Evolutionary conservation across 2,888 invertebrate species (phyloP), one percentile per base, ranked within the genome.

Genomic region (Geophilus truncorum): DNA sequence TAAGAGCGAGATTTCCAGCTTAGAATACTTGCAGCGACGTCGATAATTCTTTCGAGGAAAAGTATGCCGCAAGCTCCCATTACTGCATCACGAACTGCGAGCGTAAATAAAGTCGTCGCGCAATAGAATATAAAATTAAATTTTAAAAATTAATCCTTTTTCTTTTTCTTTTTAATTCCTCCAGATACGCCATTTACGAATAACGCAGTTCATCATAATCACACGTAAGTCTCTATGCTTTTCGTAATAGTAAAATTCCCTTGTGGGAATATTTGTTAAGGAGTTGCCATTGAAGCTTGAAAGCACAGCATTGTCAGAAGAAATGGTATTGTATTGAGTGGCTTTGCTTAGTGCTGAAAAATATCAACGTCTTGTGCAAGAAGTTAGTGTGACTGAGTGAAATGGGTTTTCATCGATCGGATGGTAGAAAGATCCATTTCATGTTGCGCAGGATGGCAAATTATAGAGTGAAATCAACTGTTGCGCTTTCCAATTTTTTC

Each of bases 181-280:
- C n/a, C n/a, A 70, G 70, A 70, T 28, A 10, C 70, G n/a, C 70
- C 23, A 1, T 70, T 70, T 70, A 28, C 70, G 28, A 70, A 51
- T 51, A 51, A 70, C 28, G 70, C n/a, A 25, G 28, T 70, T 70
- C 70, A 70, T 70, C 70, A 70, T 25, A 70, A 70, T 70, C 70
- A 70, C n/a, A 28, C 6, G 70, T 70, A 70, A 70, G 70, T 70
- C 0, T 28, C 4, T 70, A 7, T 51, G 9, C 6, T 25, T 70
- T 70, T 70, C 25, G 25, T 70, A n/a, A 18, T 7, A 12, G 7
- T 12, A 34, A 40, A 9, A 40, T n/a, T 51, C 18, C 9, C 32
- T 32, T 32, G 32, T 32, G 5, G 5, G 5, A 4, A 9, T 9
- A 32, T 4, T 9, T 32, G 5, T 32, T 32, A 6, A 32, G 32